These are phyloP conservation scores for Oenanthe oenanthe DNA, from an alignment of 2,113 vertebrate species.

Conservation along the genomic window DNA sequence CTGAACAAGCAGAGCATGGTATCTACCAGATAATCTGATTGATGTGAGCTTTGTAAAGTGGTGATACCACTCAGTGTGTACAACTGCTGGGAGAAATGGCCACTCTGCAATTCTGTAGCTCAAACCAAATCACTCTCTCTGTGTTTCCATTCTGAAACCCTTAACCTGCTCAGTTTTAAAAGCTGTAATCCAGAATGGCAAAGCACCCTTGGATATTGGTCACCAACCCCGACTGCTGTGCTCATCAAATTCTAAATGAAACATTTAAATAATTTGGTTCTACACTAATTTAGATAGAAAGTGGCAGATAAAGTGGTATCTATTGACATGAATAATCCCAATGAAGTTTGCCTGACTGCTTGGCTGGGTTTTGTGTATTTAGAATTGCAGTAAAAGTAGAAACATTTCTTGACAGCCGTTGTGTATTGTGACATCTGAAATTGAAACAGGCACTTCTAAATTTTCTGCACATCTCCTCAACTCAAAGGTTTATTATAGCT, in stretches of 20 bases:
- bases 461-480: constrained; percentile 10
- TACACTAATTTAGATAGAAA: not conserved
- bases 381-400: constrained; percentile 7
- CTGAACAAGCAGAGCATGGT: not conserved
- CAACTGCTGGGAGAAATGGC: not conserved
- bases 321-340: not conserved
- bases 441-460: not conserved
- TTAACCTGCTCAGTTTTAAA: not conserved
- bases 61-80: not conserved
- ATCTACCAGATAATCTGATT: not conserved
- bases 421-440: constrained; percentile 6
- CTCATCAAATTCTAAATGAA: not conserved
- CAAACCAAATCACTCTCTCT: not conserved
- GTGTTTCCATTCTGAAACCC: not conserved
- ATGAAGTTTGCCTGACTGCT: not conserved
- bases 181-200: not conserved
- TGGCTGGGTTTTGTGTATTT: constrained; percentile 26
- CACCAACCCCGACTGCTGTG: not conserved
- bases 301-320: not conserved
- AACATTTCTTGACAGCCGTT: not conserved
- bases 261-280: not conserved
- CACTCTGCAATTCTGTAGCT: not conserved
- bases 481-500: constrained; percentile 17
- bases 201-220: not conserved
- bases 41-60: not conserved